A percentile compares a stretch with the other conserved stretches of the same genome.
These are phyloP conservation scores for Camptogramma bilineatum DNA, from an alignment of 2,888 invertebrate genomes.

Conservation along the genomic window DNA sequence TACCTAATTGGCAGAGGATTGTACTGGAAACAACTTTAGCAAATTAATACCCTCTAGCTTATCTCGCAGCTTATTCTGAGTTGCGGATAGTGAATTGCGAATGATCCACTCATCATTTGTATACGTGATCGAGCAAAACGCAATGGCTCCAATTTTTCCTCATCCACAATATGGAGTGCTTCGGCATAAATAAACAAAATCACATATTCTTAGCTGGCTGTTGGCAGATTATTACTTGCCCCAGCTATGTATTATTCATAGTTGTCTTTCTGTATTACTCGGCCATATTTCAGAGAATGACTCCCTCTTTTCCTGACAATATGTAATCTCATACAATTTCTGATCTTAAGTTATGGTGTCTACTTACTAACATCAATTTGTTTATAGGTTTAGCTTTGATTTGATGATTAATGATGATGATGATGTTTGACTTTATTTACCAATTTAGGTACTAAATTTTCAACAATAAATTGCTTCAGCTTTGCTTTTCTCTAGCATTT, in stretches of 20 bases:
- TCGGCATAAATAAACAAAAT: conserved; percentile 52
- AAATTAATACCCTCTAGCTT: conserved; percentile 8
- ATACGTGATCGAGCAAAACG: conserved; percentile 40
- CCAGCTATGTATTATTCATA: conserved; percentile 79
- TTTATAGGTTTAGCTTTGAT: conserved; percentile 13
- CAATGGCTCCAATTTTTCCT: conserved; percentile 37
- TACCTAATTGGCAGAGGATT: not conserved
- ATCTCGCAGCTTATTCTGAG: conserved; percentile 3
- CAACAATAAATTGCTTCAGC: no score
- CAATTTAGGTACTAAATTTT: no score
- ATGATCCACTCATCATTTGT: conserved; percentile 37
- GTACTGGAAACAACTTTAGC: not conserved
- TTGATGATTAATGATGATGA: no score
- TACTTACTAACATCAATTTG: conserved; percentile 21
- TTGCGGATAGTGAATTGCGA: conserved; percentile 30
- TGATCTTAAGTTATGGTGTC: conserved; percentile 31
- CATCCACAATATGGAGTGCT: conserved; percentile 39
- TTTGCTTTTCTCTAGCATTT: no score
- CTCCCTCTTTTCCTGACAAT: conserved; percentile 60
- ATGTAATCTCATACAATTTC: conserved; percentile 42
- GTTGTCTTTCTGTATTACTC: conserved; percentile 67
- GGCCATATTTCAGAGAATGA: conserved; percentile 66
- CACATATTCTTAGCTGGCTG: conserved; percentile 61
- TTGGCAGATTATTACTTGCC: conserved; percentile 71
- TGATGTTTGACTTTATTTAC: no score